phyloP scores from a whole-genome alignment of 1,140 invertebrate genomes.

The Drosophila fuyamai region DNA sequence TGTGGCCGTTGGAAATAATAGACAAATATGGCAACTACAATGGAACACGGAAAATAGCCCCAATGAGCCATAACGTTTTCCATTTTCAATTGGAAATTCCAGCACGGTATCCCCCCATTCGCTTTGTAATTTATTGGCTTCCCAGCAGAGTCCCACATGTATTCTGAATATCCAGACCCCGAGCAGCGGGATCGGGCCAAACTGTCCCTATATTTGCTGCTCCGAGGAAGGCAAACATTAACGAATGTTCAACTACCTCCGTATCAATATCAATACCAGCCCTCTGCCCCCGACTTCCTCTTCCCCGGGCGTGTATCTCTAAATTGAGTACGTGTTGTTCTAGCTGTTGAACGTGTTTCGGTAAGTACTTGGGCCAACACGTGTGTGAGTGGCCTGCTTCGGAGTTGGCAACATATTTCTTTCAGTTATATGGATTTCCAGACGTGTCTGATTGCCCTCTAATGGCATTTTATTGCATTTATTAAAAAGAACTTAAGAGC shows the following conservation, averaged over 20 bases:
- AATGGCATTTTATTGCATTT: constrained; percentile 78
- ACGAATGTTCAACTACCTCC: constrained; percentile 53
- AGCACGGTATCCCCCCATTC: constrained; percentile 4
- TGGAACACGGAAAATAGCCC: constrained; percentile 30
- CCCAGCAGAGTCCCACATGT: constrained; percentile 21
- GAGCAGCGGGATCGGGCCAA: neutral
- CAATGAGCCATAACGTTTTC: constrained; percentile 39
- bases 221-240: constrained; percentile 50
- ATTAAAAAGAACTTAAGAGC: constrained; percentile 59
- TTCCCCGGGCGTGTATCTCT: constrained; percentile 58
- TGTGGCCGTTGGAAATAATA: constrained; percentile 41
- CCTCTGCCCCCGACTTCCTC: constrained; percentile 4
- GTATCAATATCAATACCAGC: constrained; percentile 56
- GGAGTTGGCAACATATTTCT: constrained; percentile 72
- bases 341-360: constrained; percentile 72
- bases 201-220: constrained; percentile 61
- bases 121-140: constrained; percentile 60
- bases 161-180: constrained; percentile 5
- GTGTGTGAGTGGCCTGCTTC: constrained; percentile 14
- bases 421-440: constrained; percentile 76
- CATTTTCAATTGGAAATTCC: constrained; percentile 48
- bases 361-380: constrained; percentile 69
- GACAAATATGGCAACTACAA: constrained; percentile 50
- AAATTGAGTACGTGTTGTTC: constrained; percentile 81
- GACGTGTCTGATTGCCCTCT: constrained; percentile 75